Percentiles rank a stretch among this genome's conserved stretches.
phyloP scores from a whole-genome alignment of 2,797 vertebrate species.

The Sebastes steindachneri region DNA sequence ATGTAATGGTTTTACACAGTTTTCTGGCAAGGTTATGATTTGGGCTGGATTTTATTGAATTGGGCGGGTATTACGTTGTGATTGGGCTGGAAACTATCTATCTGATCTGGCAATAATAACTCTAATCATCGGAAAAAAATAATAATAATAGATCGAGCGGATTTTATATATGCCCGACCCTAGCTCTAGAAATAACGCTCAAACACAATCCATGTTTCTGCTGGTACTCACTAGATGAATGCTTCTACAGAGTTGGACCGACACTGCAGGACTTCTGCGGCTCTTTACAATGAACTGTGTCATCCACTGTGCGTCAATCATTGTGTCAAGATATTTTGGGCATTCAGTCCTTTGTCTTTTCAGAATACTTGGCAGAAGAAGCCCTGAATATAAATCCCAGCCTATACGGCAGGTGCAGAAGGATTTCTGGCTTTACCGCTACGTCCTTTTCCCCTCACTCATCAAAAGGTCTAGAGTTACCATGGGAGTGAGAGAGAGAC shows the following conservation, averaged over 20 bases:
- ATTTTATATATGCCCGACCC: background rate
- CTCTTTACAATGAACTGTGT: conserved; percentile 2
- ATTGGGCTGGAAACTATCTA: too few species aligned
- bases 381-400: conserved; percentile 41
- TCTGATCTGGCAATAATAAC: too few species aligned
- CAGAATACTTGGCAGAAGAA: conserved; percentile 14
- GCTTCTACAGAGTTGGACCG: background rate
- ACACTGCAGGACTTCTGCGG: background rate
- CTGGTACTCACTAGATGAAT: background rate
- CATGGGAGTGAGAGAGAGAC: conserved; percentile 32
- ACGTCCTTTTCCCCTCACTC: conserved; percentile 65
- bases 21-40: too few species aligned
- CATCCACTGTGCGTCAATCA: background rate
- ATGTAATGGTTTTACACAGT: too few species aligned
- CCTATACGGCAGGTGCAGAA: conserved; percentile 67
- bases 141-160: too few species aligned
- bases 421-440: conserved; percentile 49
- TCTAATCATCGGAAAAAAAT: too few species aligned
- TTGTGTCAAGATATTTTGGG: conserved; percentile 15
- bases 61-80: too few species aligned
- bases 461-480: conserved; percentile 69
- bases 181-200: background rate
- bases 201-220: background rate
- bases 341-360: conserved; percentile 20
- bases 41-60: too few species aligned